Conservation (phyloP, 35 echinoderm and acorn worm genomes). For the Heliocidaris tuberculata region DNA sequence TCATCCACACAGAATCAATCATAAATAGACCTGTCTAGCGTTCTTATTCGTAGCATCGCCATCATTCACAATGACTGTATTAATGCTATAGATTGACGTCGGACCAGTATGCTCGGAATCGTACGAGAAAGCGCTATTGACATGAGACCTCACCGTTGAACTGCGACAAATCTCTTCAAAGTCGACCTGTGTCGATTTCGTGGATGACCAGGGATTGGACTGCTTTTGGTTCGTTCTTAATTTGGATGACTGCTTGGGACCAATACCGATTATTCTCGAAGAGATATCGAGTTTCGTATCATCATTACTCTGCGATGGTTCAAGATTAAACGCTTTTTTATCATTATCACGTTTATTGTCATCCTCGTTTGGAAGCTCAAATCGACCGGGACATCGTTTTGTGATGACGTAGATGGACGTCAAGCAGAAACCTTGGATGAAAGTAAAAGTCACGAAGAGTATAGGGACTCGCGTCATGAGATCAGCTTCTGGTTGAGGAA, state of each 20-base stretch:
- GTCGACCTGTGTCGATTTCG: slow-evolving; percentile 37
- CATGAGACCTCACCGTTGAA: neutral
- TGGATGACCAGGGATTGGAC: neutral
- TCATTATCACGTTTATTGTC: neutral
- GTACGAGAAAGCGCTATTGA: neutral
- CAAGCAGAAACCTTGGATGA: slow-evolving; percentile 28
- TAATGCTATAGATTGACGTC: neutral
- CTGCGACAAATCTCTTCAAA: neutral
- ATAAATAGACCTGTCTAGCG: slow-evolving; percentile 24
- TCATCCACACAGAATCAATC: neutral
- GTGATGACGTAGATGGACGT: slow-evolving; percentile 41
- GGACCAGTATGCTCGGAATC: neutral
- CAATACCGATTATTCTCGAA: neutral
- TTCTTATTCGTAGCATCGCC: neutral
- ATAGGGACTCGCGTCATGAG: slow-evolving; percentile 54
- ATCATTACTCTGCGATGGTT: neutral
- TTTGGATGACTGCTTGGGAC: neutral
- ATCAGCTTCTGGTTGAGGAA: slow-evolving; percentile 69
- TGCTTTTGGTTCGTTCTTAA: neutral
- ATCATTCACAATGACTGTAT: neutral
- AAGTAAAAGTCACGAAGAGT: slow-evolving; percentile 50
- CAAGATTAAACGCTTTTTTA: neutral
- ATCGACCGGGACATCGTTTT: slow-evolving; percentile 50
- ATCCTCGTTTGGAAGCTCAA: slow-evolving; percentile 15
- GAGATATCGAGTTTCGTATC: neutral